phyloP scores from a whole-genome alignment of 2,888 invertebrate genomes.

The Caenorhabditis angaria region DNA sequence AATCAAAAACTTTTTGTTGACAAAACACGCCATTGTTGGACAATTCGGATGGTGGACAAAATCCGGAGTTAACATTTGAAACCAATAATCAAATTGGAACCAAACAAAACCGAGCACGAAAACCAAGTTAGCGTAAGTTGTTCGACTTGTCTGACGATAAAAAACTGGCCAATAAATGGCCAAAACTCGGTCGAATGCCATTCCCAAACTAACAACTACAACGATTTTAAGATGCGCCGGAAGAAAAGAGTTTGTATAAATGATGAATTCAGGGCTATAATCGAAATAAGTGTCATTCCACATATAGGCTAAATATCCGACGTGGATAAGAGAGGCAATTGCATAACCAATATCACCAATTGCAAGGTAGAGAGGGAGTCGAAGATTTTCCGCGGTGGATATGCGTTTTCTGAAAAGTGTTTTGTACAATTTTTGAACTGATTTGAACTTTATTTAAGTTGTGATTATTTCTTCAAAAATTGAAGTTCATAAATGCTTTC shows the following conservation, averaged over 20 bases:
- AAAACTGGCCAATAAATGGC: slow-evolving; percentile 32
- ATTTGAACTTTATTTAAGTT: no score
- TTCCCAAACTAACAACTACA: slow-evolving; percentile 29
- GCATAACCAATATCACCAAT: slow-evolving; percentile 35
- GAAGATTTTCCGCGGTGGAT: slow-evolving; percentile 22
- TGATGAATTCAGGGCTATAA: slow-evolving; percentile 33
- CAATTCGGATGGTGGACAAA: slow-evolving; percentile 28
- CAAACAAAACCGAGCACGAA: slow-evolving; percentile 17
- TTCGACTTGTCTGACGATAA: slow-evolving; percentile 29
- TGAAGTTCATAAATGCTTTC: no score
- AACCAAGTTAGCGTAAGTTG: slow-evolving; percentile 21
- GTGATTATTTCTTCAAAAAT: no score
- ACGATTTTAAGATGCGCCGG: slow-evolving; percentile 33
- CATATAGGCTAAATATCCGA: slow-evolving; percentile 26
- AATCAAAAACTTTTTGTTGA: slow-evolving; percentile 18
- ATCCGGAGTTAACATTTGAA: slow-evolving; percentile 29
- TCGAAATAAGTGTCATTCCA: slow-evolving; percentile 32
- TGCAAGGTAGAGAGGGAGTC: slow-evolving; percentile 33
- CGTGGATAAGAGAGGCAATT: slow-evolving; percentile 19
- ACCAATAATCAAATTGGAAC: slow-evolving; percentile 31
- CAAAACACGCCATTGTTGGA: slow-evolving; percentile 34
- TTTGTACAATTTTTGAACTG: not conserved
- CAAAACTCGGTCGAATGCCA: slow-evolving; percentile 33
- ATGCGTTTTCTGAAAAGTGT: slow-evolving; percentile 29
- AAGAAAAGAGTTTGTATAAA: slow-evolving; percentile 31